Percentiles rank a stretch among this genome's conserved stretches.
Conservation (phyloP, 2,888 invertebrate genomes). For the Rhingia campestris region DNA sequence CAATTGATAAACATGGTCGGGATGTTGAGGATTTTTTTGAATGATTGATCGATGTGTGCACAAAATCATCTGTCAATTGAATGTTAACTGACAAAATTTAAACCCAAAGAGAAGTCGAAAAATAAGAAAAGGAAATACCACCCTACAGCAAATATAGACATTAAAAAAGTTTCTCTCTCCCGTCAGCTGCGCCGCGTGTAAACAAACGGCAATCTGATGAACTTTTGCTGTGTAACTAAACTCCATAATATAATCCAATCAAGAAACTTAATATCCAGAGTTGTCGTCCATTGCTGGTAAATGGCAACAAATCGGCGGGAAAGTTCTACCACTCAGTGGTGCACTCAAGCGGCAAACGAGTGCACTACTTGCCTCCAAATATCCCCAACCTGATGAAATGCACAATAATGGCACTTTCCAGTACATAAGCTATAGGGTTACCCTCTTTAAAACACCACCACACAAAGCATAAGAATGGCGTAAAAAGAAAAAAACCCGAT, state of each 20-base stretch:
- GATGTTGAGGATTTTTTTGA: not conserved
- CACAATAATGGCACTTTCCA: conserved; percentile 37
- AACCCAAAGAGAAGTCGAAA: no score
- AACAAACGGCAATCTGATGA: conserved; percentile 34
- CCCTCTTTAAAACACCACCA: conserved; percentile 48
- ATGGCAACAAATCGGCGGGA: conserved; percentile 28
- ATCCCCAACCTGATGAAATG: conserved; percentile 15
- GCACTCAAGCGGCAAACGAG: conserved; percentile 73
- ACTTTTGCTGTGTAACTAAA: not conserved
- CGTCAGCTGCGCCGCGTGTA: conserved; percentile 21
- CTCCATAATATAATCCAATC: conserved; percentile 4
- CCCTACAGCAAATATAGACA: no score
- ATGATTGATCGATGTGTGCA: no score
- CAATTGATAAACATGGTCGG: conserved; percentile 7
- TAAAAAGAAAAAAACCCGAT: conserved; percentile 28
- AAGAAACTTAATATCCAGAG: conserved; percentile 9
- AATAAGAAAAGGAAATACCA: no score
- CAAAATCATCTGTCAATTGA: no score
- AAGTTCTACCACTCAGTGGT: conserved; percentile 43
- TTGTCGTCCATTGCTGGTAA: not conserved
- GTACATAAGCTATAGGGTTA: conserved; percentile 30
- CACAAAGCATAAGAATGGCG: conserved; percentile 21
- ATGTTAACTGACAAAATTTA: no score
- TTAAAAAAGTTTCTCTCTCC: not conserved
- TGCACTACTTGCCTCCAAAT: conserved; percentile 48